Percentiles rank a stretch among this genome's conserved stretches.
Evolutionary conservation across 35 echinoderm and acorn worm genomes (phyloP).

Genomic region (Apostichopus japonicus): DNA sequence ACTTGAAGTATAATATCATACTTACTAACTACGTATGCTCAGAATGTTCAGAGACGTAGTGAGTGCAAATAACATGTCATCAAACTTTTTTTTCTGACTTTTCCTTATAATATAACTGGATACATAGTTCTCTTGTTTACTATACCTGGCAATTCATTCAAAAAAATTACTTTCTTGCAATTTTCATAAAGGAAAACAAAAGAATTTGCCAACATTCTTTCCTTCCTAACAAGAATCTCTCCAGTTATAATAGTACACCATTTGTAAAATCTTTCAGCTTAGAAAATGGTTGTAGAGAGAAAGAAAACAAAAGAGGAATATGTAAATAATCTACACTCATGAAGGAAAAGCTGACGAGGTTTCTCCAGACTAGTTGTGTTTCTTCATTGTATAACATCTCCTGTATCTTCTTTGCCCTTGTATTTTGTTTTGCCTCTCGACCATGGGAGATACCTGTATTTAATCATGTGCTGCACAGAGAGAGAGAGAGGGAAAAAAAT

Average conservation of each 20-base stretch:
- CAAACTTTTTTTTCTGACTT: no score
- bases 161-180: no score
- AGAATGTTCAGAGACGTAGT: no score
- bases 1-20: no score
- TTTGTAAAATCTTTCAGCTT: background rate
- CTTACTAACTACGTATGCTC: no score
- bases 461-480: constrained; percentile 91
- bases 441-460: constrained; percentile 94
- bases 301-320: background rate
- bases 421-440: constrained; percentile 95
- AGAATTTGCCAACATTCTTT: no score
- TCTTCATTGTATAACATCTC: constrained; percentile 80
- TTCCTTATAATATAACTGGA: no score
- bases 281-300: background rate
- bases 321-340: background rate
- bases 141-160: no score
- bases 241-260: background rate
- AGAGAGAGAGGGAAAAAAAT: background rate
- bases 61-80: no score
- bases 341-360: background rate
- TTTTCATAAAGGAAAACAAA: no score
- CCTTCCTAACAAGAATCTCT: no score
- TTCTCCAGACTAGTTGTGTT: background rate
- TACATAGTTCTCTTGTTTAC: no score
- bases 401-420: constrained; percentile 97